Evolutionary conservation across 2,888 invertebrate species (phyloP).

Genomic region (Trachelus stipa): DNA sequence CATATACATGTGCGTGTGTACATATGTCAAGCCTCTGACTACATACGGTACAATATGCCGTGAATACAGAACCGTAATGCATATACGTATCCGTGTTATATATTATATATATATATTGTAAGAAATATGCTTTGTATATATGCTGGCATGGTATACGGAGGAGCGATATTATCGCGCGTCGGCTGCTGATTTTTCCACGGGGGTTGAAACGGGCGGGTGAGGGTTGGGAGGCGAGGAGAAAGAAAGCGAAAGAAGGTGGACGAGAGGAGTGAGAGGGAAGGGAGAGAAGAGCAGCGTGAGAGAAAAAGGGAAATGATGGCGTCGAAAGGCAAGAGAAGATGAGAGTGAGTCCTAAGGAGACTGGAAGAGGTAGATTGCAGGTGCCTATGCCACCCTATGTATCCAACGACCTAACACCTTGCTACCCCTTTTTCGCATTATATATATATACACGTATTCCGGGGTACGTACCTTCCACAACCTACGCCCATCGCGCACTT

Average conservation of each 20-base stretch:
- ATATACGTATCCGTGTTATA: neutral
- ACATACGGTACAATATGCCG: neutral
- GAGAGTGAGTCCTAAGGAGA: neutral
- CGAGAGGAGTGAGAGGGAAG: too few species aligned
- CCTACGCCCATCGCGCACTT: constrained; percentile 28
- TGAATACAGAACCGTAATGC: neutral
- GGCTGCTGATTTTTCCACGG: constrained; percentile 9
- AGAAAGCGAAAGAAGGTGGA: neutral
- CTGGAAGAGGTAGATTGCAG: constrained; percentile 15
- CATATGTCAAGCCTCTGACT: neutral
- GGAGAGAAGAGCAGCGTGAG: neutral
- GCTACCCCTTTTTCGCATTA: neutral
- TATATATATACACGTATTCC: constrained; percentile 3
- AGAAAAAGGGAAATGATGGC: neutral
- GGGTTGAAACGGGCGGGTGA: neutral
- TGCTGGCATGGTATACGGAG: neutral
- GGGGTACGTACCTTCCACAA: neutral
- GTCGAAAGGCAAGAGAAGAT: neutral
- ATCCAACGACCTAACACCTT: constrained; percentile 11
- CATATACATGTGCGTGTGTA: neutral
- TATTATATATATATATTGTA: neutral
- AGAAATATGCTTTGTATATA: neutral
- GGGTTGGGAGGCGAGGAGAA: neutral
- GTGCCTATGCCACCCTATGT: constrained; percentile 5
- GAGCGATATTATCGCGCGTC: constrained; percentile 17